Base-by-base conservation (phyloP, 37 sponge, comb jelly and placozoan genomes). In the Theonella swinhoei region DNA sequence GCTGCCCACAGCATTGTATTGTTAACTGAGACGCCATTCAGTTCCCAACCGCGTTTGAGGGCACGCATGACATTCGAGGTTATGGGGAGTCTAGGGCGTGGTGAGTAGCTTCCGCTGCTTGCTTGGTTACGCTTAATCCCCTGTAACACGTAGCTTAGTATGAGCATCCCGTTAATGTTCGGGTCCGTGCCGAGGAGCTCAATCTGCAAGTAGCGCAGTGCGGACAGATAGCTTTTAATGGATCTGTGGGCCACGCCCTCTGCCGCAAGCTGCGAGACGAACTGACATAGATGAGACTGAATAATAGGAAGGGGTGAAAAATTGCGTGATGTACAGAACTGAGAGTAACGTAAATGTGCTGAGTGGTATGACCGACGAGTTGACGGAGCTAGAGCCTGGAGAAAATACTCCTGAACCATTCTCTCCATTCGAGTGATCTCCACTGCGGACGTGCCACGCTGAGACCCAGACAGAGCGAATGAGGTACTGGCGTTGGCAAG, bases 371-470 rank as follows among this genome's bases (percentile, higher is more conserved):
- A 3, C 29, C 8, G 25, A 26, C 25, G 4, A 8, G 65, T 30
- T 4, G 65, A 64, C 29, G 65, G 29, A 30, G 65, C 65, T 29
- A 64, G 2, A 4, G 29, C 65, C 4, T 32, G 23, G 4, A 36
- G 22, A 70, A 70, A 70, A 32, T 34, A 33, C 33, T 70, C 36
- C 5, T 70, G 71, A 70, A 70, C 36, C 28, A 70, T 36, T 70
- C 35, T 32, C 35, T 4, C 71, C 71, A 70, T 3, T 4, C 36
- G 3, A 23, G 28, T 32, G 4, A 33, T 4, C 35, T n/a, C n/a
- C n/a, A n/a, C n/a, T n/a, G n/a, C n/a, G n/a, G n/a, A n/a, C n/a
- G n/a, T n/a, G n/a, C n/a, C n/a, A n/a, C n/a, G n/a, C n/a, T n/a
- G n/a, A n/a, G n/a, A n/a, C n/a, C n/a, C n/a, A n/a, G n/a, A n/a